phyloP scores from a whole-genome alignment of 2,113 vertebrate species.

The Pseudolaguvia tuberculata region DNA sequence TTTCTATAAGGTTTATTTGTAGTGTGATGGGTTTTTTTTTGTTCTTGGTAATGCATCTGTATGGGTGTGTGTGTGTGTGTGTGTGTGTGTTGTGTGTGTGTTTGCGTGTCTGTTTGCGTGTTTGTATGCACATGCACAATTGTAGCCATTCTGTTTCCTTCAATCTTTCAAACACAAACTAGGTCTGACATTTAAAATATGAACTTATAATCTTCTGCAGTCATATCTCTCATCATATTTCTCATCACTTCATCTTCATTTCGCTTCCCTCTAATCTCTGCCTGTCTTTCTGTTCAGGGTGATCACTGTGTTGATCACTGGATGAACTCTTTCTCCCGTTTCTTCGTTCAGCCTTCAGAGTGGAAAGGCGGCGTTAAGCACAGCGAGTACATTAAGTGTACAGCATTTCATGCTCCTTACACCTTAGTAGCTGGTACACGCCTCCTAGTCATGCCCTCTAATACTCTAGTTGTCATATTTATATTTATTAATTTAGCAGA shows the following conservation, averaged over 20 bases:
- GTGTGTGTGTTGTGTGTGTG: too few relatives aligned
- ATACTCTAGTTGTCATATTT: neutral
- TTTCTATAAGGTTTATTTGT: neutral
- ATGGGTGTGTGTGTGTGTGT: too few relatives aligned
- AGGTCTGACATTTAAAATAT: conserved; percentile 9
- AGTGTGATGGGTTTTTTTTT: neutral
- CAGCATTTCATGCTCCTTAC: conserved; percentile 67
- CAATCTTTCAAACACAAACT: conserved; percentile 10
- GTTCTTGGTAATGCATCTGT: neutral
- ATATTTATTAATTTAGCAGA: conserved; percentile 15
- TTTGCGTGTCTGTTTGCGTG: neutral
- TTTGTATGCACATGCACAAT: neutral
- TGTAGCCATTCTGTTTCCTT: neutral
- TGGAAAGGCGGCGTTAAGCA: conserved; percentile 70
- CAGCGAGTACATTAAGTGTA: conserved; percentile 55
- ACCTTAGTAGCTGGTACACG: conserved; percentile 66
- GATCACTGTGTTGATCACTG: conserved; percentile 75
- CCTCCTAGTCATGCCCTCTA: neutral
- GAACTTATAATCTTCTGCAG: conserved; percentile 1
- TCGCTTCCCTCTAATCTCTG: conserved; percentile 1
- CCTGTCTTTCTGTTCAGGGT: conserved; percentile 58
- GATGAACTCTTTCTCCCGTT: conserved; percentile 63
- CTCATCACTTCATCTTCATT: neutral
- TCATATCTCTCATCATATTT: neutral
- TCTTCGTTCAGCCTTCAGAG: conserved; percentile 65